Evolutionary conservation across 2,888 invertebrate species (phyloP).

Genomic region (Tridacna crocea): DNA sequence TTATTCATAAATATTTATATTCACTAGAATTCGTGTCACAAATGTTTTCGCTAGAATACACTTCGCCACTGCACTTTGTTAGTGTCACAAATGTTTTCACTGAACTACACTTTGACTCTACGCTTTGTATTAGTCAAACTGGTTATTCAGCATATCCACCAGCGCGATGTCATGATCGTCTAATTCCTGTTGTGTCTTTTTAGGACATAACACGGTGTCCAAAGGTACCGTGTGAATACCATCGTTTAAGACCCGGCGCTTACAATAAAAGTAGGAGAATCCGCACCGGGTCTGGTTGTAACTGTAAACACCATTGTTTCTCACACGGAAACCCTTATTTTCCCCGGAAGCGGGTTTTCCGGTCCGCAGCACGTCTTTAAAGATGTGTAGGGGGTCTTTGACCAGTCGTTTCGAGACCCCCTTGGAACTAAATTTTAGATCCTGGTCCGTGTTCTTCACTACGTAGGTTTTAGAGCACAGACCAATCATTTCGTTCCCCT

Average conservation of each 20-base stretch:
- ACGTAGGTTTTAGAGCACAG: slow-evolving; percentile 56
- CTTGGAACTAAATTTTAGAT: slow-evolving; percentile 42
- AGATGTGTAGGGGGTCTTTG: slow-evolving; percentile 30
- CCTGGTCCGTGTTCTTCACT: slow-evolving; percentile 33
- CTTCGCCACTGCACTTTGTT: no score
- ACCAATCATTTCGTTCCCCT: slow-evolving; percentile 34
- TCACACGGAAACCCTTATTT: slow-evolving; percentile 31
- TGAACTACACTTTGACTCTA: background rate
- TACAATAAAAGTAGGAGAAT: slow-evolving; percentile 49
- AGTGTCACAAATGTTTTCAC: background rate
- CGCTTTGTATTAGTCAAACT: slow-evolving; percentile 1
- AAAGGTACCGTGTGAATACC: slow-evolving; percentile 36
- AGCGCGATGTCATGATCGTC: slow-evolving; percentile 22
- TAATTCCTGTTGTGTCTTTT: background rate
- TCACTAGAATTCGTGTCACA: no score
- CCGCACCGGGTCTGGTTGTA: slow-evolving; percentile 35
- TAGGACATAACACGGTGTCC: slow-evolving; percentile 34
- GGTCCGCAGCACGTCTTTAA: slow-evolving; percentile 18
- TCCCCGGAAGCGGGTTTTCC: slow-evolving; percentile 28
- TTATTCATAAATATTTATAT: no score
- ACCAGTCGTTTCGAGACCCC: slow-evolving; percentile 32
- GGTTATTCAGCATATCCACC: slow-evolving; percentile 1
- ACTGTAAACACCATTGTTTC: slow-evolving; percentile 38
- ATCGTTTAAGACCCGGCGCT: slow-evolving; percentile 37
- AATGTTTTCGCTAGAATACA: no score